These are phyloP conservation scores for Phania funesta DNA, from an alignment of 2,888 invertebrate genomes.

Conservation along the genomic window DNA sequence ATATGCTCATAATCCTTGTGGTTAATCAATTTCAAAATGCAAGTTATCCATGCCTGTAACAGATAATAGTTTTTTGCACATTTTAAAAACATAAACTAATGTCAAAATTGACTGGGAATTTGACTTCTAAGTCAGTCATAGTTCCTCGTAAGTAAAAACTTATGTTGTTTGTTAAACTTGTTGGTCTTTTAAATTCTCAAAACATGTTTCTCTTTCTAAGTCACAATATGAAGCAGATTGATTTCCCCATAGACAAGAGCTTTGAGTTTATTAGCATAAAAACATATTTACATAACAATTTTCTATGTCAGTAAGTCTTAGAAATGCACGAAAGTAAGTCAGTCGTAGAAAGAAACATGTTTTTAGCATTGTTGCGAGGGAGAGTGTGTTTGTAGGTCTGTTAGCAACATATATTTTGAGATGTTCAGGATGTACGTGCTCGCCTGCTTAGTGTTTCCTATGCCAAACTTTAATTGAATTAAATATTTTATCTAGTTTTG, in stretches of 20 bases:
- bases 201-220: conserved; percentile 31
- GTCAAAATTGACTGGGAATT: no score
- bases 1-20: no score
- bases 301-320: neutral
- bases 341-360: neutral
- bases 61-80: no score
- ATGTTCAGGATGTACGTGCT: neutral
- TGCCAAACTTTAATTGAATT: conserved; percentile 42
- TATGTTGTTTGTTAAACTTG: neutral
- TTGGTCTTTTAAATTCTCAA: conserved; percentile 1
- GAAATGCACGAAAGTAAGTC: neutral
- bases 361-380: neutral
- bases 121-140: no score
- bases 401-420: neutral
- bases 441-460: neutral
- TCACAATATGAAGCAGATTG: conserved; percentile 60
- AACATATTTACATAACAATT: neutral
- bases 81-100: no score
- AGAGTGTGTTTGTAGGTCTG: neutral
- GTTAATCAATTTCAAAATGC: no score
- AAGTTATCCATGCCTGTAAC: no score
- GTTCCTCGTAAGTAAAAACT: neutral
- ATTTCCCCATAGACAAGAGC: conserved; percentile 67
- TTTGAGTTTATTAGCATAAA: conserved; percentile 4
- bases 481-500: conserved; percentile 7